Conservation (phyloP, 2,113 vertebrate genomes). For the Gallinago paraguaiae region DNA sequence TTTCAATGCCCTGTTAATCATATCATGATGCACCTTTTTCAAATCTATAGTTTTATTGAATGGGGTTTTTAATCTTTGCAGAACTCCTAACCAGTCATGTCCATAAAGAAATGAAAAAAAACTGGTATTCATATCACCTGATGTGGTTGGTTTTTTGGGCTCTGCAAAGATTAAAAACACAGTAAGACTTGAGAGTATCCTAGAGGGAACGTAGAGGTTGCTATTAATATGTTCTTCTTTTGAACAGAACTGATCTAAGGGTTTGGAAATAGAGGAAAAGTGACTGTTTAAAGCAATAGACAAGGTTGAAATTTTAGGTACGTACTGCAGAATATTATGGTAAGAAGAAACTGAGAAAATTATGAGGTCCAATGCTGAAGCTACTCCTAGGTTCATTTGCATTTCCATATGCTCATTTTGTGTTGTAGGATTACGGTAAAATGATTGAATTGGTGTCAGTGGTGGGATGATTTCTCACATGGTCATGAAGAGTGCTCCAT, state of each 20-base stretch:
- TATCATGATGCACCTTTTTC: constrained; percentile 53
- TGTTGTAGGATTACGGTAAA: background rate
- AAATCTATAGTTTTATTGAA: constrained; percentile 60
- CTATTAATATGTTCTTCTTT: constrained; percentile 66
- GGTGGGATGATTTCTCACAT: background rate
- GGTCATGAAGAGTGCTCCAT: background rate
- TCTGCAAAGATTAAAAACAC: constrained; percentile 74
- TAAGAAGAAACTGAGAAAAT: constrained; percentile 25
- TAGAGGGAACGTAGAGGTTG: constrained; percentile 67
- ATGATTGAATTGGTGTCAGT: background rate
- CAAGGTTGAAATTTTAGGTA: constrained; percentile 15
- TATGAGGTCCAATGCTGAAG: background rate
- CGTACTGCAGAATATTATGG: background rate
- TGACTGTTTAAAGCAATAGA: constrained; percentile 58
- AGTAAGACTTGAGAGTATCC: constrained; percentile 60
- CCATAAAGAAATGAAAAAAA: constrained; percentile 68
- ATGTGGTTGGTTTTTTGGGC: constrained; percentile 55
- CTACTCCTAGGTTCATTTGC: background rate
- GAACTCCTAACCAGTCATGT: constrained; percentile 50
- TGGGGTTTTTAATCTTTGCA: constrained; percentile 60
- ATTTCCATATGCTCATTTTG: background rate
- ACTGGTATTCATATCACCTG: constrained; percentile 62
- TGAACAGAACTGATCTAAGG: constrained; percentile 58
- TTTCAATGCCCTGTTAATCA: constrained; percentile 62
- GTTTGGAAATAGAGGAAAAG: constrained; percentile 66